phyloP scores from a whole-genome alignment of 1,140 invertebrate species.

The Bombus soroeensis region DNA sequence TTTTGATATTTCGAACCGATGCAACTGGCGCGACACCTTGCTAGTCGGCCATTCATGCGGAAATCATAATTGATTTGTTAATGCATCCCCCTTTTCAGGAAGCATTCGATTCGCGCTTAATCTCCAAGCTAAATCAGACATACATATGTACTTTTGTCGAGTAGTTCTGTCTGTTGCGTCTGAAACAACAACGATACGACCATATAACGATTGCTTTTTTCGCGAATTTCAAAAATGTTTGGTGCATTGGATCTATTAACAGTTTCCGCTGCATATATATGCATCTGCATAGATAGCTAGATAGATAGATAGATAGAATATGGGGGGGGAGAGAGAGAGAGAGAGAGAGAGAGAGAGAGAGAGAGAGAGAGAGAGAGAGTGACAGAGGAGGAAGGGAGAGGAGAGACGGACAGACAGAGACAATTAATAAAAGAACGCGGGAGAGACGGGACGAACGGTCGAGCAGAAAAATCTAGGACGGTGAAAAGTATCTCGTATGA shows the following conservation, averaged over 20 bases:
- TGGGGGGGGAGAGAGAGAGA: accelerated
- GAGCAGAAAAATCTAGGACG: constrained; percentile 69
- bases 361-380: too few relatives aligned
- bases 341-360: accelerated
- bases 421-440: constrained; percentile 15
- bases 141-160: too few relatives aligned
- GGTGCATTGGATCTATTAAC: background rate
- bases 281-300: too few relatives aligned
- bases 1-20: constrained; percentile 57
- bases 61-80: constrained; percentile 36
- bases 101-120: constrained; percentile 25
- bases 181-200: background rate
- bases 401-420: too few relatives aligned
- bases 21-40: constrained; percentile 48
- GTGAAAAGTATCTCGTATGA: constrained; percentile 65
- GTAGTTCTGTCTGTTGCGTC: background rate
- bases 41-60: constrained; percentile 27
- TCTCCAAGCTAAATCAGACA: background rate
- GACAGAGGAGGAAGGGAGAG: too few relatives aligned
- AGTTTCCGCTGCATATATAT: background rate
- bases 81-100: constrained; percentile 36
- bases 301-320: too few relatives aligned
- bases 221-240: background rate
- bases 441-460: constrained; percentile 29
- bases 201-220: background rate